Evolutionary conservation across 2,888 invertebrate genomes (phyloP), one percentile per base, ranked within the genome.

Genomic region (Disparrhopalites patrizii): DNA sequence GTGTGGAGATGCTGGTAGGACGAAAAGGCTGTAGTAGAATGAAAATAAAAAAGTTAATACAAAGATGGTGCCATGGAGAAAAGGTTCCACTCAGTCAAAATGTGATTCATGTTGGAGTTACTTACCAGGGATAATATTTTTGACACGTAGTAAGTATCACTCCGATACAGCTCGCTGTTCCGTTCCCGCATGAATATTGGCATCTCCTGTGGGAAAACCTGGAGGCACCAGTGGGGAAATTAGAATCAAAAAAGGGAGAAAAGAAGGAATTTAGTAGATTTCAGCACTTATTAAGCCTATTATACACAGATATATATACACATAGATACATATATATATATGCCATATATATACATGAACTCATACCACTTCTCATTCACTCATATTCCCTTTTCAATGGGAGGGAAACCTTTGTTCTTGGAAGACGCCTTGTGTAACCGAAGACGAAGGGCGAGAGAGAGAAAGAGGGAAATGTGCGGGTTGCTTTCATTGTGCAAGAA

Each of bases 191-290:
- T 82, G 79, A 95, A 93, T 68, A 95, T 87, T 0, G 93, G 92
- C 33, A 93, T 81, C 78, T 95, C 95, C 0, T 88, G 84, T 73
- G 91, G 91, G 79, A 95, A 94, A 47, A 93, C 91, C 93, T 93
- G 77, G n/a, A 40, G 25, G 10, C 54, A 31, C 18, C 15, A 31
- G 50, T 40, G 47, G 13, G 52, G 33, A 47, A 47, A 36, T 36
- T n/a, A n/a, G n/a, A 3, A 25, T 47, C 10, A 47, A 43, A 43
- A 43, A 15, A 15, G 23, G 25, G 3, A 7, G 30, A 54, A 33
- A 47, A 33, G n/a, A 33, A 55, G 55, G 36, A 55, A 55, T 55
- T 55, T 55, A 55, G 36, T 33, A 55, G 55, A 20, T 23, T 31
- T 31, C 33, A 23, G 2, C 33, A 55, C 36, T 55, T 36, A 55